Base-by-base conservation (phyloP, 2,797 vertebrate species). In the Phoeniculus purpureus region DNA sequence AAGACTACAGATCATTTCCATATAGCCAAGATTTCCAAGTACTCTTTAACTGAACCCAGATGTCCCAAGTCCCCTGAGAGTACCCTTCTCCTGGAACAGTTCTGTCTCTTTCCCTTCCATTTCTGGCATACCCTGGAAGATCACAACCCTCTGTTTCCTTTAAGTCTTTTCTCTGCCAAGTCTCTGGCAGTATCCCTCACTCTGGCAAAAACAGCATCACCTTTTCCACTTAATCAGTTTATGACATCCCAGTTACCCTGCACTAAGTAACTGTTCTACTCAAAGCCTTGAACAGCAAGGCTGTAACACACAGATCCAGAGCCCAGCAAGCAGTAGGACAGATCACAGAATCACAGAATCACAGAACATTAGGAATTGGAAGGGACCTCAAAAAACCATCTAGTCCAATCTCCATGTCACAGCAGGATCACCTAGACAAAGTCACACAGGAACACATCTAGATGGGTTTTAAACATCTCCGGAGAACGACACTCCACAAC, bases 201-300 rank as follows among this genome's bases (percentile, higher is more conserved):
- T 4, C 7, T 11, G 31, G 67, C 13, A 43, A n/a, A 50, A n/a
- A 6, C 2, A 19, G 26, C 19, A 43, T 15, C 52, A 26, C 6
- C 9, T 60, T 26, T 23, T 68, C n/a, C 32, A 29, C 8, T 74
- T 68, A 37, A 2, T 9, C 20, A 26, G 3, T 25, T 14, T 31
- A 12, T 21, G 48, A 34, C 40, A 14, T 6, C 21, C 3, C 22
- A 20, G 43, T 43, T 43, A 43, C 43, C 43, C 43, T 20, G 34
- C 7, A 43, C 2, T 0, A 0, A 54, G 23, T 43, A 54, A 62
- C 3, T 20, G 7, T 59, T 54, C 56, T 15, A 20, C 65, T 50
- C 17, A 71, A 29, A 85, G 20, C 3, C 10, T 9, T 25, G 26
- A 27, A 34, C 21, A 58, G 10, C 19, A 61, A 55, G 43, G 12